These are phyloP conservation scores for Tachyglossus aculeatus DNA, from an alignment of 2,797 vertebrate genomes.

Conservation along the genomic window DNA sequence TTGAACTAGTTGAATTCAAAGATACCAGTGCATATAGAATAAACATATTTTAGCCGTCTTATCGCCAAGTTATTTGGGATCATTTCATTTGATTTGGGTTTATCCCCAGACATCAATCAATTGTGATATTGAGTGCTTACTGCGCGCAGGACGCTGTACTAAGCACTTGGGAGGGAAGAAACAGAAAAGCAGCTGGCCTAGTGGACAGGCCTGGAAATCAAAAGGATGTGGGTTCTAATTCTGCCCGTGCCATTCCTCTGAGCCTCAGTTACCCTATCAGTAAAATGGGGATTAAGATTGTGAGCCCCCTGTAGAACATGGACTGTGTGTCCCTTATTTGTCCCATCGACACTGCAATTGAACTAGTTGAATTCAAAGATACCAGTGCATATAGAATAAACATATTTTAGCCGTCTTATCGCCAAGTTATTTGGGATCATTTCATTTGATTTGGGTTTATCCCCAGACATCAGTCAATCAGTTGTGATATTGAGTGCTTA, in stretches of 20 bases:
- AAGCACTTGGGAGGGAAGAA: no score
- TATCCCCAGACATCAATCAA: not conserved
- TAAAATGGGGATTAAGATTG: no score
- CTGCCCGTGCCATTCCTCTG: no score
- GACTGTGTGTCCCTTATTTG: constrained; percentile 3
- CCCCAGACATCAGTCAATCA: no score
- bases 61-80: not conserved
- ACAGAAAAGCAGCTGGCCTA: no score
- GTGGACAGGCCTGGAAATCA: no score
- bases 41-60: not conserved
- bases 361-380: constrained; percentile 8
- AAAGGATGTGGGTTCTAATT: no score
- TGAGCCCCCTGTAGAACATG: no score
- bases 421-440: not conserved
- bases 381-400: not conserved
- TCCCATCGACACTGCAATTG: not conserved
- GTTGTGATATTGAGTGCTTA: no score
- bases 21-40: not conserved
- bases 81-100: not conserved
- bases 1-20: not conserved
- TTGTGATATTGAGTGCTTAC: no score
- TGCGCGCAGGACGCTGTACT: no score
- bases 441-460: not conserved
- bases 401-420: not conserved
- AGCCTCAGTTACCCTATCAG: no score